phyloP scores from a whole-genome alignment of 2,888 invertebrate genomes.

The Diploptera punctata region DNA sequence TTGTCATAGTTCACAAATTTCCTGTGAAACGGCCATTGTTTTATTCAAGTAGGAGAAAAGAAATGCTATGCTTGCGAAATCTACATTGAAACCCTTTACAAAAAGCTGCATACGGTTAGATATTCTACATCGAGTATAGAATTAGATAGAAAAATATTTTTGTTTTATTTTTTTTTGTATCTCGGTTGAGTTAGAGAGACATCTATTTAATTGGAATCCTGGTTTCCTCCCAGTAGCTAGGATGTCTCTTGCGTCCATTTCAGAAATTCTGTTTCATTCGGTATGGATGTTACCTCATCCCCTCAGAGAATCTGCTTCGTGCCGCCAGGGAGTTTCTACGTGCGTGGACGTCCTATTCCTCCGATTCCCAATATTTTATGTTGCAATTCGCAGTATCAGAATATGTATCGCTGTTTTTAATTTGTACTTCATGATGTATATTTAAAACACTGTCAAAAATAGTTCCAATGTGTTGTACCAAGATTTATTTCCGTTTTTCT shows the following conservation, averaged over 20 bases:
- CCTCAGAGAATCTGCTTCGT: background rate
- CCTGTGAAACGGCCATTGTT: too few relatives aligned
- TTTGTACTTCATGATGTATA: too few relatives aligned
- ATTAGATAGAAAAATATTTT: background rate
- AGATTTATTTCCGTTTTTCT: too few relatives aligned
- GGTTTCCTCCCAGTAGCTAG: background rate
- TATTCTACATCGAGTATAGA: too few relatives aligned
- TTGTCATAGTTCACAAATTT: too few relatives aligned
- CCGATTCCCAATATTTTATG: background rate
- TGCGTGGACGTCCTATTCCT: background rate
- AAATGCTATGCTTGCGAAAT: too few relatives aligned
- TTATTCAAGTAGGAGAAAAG: too few relatives aligned
- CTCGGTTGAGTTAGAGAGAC: background rate
- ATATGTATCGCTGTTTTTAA: too few relatives aligned
- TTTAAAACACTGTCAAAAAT: too few relatives aligned
- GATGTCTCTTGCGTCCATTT: background rate
- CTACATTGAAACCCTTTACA: too few relatives aligned
- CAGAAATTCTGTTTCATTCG: background rate
- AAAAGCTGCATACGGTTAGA: too few relatives aligned
- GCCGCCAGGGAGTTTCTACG: background rate
- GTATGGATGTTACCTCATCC: background rate
- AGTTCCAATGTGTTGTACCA: too few relatives aligned
- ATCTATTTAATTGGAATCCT: background rate
- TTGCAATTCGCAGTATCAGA: background rate
- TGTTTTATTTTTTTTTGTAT: background rate